Base-by-base conservation (phyloP, 92 coral and sea anemone species). In the Paragorgia papillata region DNA sequence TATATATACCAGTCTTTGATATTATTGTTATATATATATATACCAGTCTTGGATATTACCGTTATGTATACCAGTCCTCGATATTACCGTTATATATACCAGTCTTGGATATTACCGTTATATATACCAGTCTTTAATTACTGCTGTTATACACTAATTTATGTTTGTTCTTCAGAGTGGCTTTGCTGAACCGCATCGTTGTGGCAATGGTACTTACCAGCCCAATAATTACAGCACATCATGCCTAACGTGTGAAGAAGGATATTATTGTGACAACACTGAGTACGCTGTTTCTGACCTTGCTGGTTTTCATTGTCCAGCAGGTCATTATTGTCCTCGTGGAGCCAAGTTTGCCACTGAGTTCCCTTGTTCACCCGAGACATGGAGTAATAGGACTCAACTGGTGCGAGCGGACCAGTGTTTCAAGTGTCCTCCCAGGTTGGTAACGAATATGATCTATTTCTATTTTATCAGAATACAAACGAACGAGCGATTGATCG, bases 191-290 rank as follows among this genome's bases (percentile, higher is more conserved):
- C 90, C 97, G 57, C 48, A 74, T 51, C 82, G 97, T 31, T 94
- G 98, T 62, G 79, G 83, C 15, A 94, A 94, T 75, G 98, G 98
- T 44, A 91, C 98, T 1, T 94, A 91, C 62, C 97, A 94, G 76
- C 74, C 82, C 48, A 78, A 58, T 17, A 63, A 84, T 65, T 94
- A 91, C 69, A 57, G 87, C 57, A 73, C 75, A 63, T 59, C 74
- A 25, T 94, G 98, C 49, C 84, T 85, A 54, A 76, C 51, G 51
- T 94, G 98, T 53, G 82, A 75, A 34, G 81, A 83, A 35, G 97
- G 97, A 17, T 94, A 91, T 71, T 94, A 77, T 82, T 94, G 98
- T 33, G 98, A 94, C 68, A 94, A 90, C 59, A 90, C 98, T 0
- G 79, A 79, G 43, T 48, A 54, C 26, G 92, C 91, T 0, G 85